Conservation (phyloP, 2,113 vertebrate species). For the Potamarius usumacintae region DNA sequence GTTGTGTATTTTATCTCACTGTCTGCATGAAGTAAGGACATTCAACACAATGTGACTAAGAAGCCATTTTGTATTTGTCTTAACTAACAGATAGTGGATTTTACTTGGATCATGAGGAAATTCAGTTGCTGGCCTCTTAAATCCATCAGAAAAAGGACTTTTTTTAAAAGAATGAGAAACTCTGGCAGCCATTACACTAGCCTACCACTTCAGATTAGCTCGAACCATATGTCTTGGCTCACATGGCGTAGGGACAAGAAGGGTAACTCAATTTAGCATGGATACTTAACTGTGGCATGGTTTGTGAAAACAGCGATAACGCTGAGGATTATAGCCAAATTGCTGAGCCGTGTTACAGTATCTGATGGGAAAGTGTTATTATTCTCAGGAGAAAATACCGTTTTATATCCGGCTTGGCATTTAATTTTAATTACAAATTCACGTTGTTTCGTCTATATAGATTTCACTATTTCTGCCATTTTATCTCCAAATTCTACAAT, state of each 20-base stretch:
- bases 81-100: neutral
- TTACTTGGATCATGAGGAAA: neutral
- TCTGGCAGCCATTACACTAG: neutral
- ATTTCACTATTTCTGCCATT: neutral
- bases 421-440: slow-evolving; percentile 58
- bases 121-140: neutral
- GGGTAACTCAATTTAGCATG: neutral
- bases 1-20: neutral
- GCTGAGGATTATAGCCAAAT: neutral
- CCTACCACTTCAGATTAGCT: neutral
- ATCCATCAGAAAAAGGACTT: neutral
- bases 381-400: slow-evolving; percentile 46
- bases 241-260: neutral
- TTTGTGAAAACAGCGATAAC: neutral
- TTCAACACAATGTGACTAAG: neutral
- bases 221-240: neutral
- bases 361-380: neutral
- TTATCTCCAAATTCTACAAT: neutral
- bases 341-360: neutral
- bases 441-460: slow-evolving; percentile 35
- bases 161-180: neutral
- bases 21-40: neutral
- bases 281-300: neutral
- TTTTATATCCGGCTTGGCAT: slow-evolving; percentile 36
- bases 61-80: neutral